These are phyloP conservation scores for Mesitornis unicolor DNA, from an alignment of 2,113 vertebrate species.

Conservation along the genomic window DNA sequence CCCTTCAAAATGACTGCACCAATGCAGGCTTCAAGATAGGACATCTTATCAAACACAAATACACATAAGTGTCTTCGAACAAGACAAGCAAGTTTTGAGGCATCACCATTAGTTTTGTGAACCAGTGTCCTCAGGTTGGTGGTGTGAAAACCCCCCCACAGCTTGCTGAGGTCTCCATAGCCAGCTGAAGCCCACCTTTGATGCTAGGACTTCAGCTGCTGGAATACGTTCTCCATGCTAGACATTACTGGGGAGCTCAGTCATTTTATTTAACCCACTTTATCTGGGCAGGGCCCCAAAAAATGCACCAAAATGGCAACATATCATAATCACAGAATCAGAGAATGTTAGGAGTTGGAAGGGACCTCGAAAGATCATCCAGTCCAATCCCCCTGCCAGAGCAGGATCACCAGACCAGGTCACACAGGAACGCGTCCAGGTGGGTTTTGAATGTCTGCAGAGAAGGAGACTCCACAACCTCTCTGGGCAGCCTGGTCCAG, in stretches of 20 bases:
- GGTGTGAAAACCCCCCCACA: background rate
- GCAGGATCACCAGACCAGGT: too few species aligned
- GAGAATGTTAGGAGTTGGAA: too few species aligned
- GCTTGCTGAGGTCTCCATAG: background rate
- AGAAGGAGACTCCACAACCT: too few species aligned
- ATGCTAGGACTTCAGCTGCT: background rate
- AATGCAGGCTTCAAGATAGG: background rate
- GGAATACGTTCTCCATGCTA: accelerated
- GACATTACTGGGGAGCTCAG: background rate
- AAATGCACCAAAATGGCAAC: background rate
- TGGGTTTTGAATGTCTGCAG: too few species aligned
- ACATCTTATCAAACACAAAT: background rate
- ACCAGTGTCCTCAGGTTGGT: background rate
- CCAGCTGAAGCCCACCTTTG: background rate
- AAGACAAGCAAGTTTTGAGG: background rate
- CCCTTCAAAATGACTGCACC: background rate
- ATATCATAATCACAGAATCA: background rate
- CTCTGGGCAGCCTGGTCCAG: too few species aligned
- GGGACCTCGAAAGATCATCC: too few species aligned
- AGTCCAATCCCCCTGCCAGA: too few species aligned
- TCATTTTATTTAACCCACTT: background rate
- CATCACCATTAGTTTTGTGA: background rate
- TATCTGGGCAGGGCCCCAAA: background rate
- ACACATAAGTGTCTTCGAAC: accelerated
- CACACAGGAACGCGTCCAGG: too few species aligned